Base-by-base conservation (phyloP, 1,140 invertebrate species). In the Drosophila orosa region DNA sequence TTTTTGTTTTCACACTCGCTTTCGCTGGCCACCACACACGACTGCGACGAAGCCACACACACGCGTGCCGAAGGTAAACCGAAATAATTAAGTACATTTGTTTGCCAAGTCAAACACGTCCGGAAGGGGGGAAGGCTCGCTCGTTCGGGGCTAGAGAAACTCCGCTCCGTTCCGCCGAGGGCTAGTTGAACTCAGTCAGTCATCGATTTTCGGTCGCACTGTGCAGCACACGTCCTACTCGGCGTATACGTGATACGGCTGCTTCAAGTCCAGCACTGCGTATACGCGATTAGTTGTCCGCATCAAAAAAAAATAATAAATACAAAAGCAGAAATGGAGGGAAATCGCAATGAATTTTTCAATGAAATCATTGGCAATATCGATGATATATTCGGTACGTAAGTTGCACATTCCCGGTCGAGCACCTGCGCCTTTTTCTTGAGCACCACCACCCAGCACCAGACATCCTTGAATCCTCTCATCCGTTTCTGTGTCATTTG, bases 321-420 rank as follows among this genome's bases (percentile, higher is more conserved):
- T n/a, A 47, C 24, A 40, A 17, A 29, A 31, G 9, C 5, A 29
- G 10, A 25, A 89, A 86, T 80, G 75, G 80, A 81, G 60, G 85
- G 74, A 63, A 80, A 90, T 80, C 80, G 90, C 44, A 68, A 68
- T 57, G 86, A 91, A 57, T 91, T 91, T 47, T 89, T 91, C 55
- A 90, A 91, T 44, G 74, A 91, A 74, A 86, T 91, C 50, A 91
- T 91, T 55, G 68, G 71, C 29, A 91, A 91, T 80, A 90, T 91
- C 55, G 90, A 91, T 66, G 90, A 91, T 54, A 80, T 91, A 59
- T 91, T 91, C 50, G 90, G 90, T 91, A 86, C 55, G 90, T 91
- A 69, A 42, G 9, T 19, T n/a, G 15, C 52, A 29, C 35, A 4
- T 15, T 35, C 24, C 13, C 13, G 17, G 22, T 52, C 17, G 1